Percentiles rank a stretch among this genome's conserved stretches.
These are phyloP conservation scores for Pygathrix nemaeus DNA, from an alignment of 2,113 vertebrate species.

Conservation along the genomic window DNA sequence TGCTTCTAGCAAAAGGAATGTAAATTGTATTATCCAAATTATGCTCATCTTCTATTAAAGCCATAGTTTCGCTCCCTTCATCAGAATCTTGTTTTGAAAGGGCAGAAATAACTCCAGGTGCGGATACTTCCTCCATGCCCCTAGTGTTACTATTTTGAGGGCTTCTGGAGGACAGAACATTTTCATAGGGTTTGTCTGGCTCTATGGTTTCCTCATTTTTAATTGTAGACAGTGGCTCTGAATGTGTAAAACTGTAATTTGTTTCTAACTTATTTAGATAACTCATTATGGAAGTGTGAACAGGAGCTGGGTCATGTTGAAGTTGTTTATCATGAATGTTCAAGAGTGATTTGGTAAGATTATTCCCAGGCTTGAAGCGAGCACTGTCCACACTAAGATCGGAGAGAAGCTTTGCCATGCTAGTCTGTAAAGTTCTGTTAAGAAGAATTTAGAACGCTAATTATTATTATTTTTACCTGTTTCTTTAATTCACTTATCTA, in stretches of 20 bases:
- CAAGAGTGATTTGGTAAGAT: slow-evolving; percentile 85
- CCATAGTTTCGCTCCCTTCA: slow-evolving; percentile 71
- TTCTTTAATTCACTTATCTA: slow-evolving; percentile 29
- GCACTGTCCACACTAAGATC: slow-evolving; percentile 82
- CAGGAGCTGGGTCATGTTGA: slow-evolving; percentile 69
- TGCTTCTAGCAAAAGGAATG: slow-evolving; percentile 83
- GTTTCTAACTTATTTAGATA: slow-evolving; percentile 87
- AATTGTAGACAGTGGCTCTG: slow-evolving; percentile 40
- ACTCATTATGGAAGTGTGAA: slow-evolving; percentile 84
- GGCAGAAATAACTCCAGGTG: not conserved
- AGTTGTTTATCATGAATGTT: slow-evolving; percentile 86
- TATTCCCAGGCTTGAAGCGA: slow-evolving; percentile 76
- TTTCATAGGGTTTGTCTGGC: slow-evolving; percentile 52
- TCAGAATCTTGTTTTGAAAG: slow-evolving; percentile 66
- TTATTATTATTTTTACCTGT: slow-evolving; percentile 31
- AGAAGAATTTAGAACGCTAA: slow-evolving; percentile 62
- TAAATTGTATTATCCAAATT: slow-evolving; percentile 83
- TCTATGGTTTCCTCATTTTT: slow-evolving; percentile 49
- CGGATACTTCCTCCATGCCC: not conserved
- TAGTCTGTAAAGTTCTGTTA: slow-evolving; percentile 87
- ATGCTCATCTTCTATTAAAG: slow-evolving; percentile 70
- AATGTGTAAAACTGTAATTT: slow-evolving; percentile 59
- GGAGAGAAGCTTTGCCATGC: slow-evolving; percentile 85
- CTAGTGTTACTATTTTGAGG: not conserved
- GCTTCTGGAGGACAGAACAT: slow-evolving; percentile 50